These are phyloP conservation scores for Scomber colias DNA, from an alignment of 2,113 vertebrate genomes.

Conservation along the genomic window DNA sequence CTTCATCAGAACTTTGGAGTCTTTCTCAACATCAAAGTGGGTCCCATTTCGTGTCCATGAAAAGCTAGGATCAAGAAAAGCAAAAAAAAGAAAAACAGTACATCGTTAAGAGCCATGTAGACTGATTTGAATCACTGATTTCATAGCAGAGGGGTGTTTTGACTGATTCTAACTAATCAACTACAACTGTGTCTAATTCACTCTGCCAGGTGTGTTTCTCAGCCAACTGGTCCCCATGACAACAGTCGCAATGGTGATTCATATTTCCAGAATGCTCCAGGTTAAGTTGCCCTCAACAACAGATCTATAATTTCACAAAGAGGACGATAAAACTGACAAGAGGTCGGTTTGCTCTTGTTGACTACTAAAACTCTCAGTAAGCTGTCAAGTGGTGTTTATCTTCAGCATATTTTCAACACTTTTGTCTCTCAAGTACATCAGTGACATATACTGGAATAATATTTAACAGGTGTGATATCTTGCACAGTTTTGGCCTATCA, in stretches of 20 bases:
- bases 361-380: background rate
- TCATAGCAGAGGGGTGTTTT: background rate
- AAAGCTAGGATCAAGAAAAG: constrained; percentile 84
- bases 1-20: constrained; percentile 92
- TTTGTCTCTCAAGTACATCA: background rate
- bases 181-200: constrained; percentile 17
- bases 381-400: background rate
- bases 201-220: constrained; percentile 49
- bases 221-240: constrained; percentile 38
- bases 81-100: background rate
- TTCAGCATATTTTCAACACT: background rate
- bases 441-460: background rate
- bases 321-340: background rate
- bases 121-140: constrained; percentile 15
- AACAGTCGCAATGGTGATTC: constrained; percentile 56
- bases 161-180: background rate
- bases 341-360: constrained; percentile 1
- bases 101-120: background rate
- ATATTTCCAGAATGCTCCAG: constrained; percentile 41
- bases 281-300: constrained; percentile 27
- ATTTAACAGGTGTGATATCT: background rate
- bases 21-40: constrained; percentile 95
- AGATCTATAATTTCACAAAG: constrained; percentile 17
- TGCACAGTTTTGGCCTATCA: background rate
- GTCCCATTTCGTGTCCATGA: constrained; percentile 96